phyloP scores from a whole-genome alignment of 2,113 vertebrate species.

The Macrotis lagotis region DNA sequence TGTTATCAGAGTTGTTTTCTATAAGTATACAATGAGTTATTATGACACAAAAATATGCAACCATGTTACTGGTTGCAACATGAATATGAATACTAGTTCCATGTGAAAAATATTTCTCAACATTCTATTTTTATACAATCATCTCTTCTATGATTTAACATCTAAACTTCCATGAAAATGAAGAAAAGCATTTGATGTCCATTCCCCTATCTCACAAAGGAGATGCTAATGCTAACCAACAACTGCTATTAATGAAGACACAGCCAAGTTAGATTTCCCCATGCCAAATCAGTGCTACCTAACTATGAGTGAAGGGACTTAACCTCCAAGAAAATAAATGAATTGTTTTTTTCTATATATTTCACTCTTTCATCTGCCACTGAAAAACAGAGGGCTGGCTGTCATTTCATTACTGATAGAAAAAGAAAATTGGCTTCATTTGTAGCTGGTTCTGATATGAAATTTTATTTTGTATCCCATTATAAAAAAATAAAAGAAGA shows the following conservation, averaged over 20 bases:
- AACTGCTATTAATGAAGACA: neutral
- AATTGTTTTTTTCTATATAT: neutral
- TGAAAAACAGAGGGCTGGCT: constrained; percentile 34
- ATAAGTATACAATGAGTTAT: neutral
- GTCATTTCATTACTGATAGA: constrained; percentile 59
- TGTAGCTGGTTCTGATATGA: constrained; percentile 67
- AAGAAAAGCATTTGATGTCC: constrained; percentile 16
- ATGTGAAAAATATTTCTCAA: neutral
- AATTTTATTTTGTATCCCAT: constrained; percentile 71
- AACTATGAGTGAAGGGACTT: constrained; percentile 19
- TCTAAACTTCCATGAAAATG: constrained; percentile 35
- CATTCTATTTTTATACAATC: neutral
- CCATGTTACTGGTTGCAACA: neutral
- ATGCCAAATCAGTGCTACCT: neutral
- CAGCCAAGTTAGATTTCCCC: neutral
- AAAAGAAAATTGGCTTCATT: constrained; percentile 77
- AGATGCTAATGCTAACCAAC: neutral
- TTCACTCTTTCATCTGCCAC: constrained; percentile 17
- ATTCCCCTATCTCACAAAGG: constrained; percentile 13
- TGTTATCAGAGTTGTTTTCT: neutral
- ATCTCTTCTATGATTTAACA: constrained; percentile 21
- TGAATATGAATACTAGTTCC: neutral
- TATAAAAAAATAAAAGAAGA: constrained; percentile 75
- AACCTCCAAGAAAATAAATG: constrained; percentile 40
- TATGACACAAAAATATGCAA: neutral